A percentile compares a stretch with the other conserved stretches of the same genome.
Conservation (phyloP, 2,888 invertebrate species). For the Drosophila mercatorum region DNA sequence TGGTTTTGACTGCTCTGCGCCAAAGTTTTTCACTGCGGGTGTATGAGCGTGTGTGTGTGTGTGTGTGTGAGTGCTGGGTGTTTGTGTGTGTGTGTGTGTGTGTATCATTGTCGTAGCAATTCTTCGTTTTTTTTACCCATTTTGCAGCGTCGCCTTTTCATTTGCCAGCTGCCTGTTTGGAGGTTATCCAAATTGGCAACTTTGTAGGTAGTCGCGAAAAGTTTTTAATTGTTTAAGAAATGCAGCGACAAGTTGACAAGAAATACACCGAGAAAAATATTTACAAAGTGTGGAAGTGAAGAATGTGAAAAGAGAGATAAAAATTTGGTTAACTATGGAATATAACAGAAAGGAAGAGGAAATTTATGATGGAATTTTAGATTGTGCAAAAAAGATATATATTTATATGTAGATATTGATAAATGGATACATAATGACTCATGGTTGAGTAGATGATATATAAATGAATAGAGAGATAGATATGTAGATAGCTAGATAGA, state of each 20-base stretch:
- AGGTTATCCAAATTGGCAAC: conserved; percentile 79
- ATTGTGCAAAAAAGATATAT: too few relatives aligned
- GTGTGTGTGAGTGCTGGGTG: conserved; percentile 4
- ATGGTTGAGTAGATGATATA: too few relatives aligned
- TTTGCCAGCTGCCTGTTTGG: conserved; percentile 54
- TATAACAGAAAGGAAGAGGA: too few relatives aligned
- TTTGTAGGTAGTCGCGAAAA: conserved; percentile 74
- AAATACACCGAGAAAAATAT: conserved; percentile 26
- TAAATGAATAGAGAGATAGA: background rate
- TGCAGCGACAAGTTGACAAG: conserved; percentile 40
- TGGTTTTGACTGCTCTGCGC: conserved; percentile 82
- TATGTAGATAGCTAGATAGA: background rate
- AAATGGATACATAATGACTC: too few relatives aligned
- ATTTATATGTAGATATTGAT: too few relatives aligned
- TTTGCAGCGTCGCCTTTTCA: conserved; percentile 46
- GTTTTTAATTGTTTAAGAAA: conserved; percentile 76
- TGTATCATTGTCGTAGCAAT: conserved; percentile 45
- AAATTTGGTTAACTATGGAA: background rate
- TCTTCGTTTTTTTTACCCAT: conserved; percentile 36
- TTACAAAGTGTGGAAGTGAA: too few relatives aligned
- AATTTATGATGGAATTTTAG: too few relatives aligned
- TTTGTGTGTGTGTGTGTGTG: conserved; percentile 15
- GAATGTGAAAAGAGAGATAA: background rate
- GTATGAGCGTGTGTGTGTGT: background rate
- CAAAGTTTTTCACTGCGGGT: conserved; percentile 69